Evolutionary conservation across 2,113 vertebrate genomes (phyloP).

Genomic region (Struthidea cinerea): DNA sequence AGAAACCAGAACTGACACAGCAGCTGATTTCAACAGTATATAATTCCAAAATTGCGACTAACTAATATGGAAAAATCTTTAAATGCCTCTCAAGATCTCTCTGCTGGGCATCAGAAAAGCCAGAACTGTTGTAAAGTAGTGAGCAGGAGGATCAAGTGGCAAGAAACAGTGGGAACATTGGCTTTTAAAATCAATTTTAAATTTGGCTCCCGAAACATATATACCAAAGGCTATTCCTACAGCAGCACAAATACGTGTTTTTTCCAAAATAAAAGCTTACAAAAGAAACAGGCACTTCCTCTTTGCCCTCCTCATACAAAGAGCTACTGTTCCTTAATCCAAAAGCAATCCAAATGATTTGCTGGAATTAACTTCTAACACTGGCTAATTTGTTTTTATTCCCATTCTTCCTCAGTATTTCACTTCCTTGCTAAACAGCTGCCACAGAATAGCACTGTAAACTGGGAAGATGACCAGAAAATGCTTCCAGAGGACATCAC

Average conservation of each 20-base stretch:
- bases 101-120: background rate
- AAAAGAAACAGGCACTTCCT: slow-evolving; percentile 41
- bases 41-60: background rate
- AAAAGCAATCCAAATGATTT: slow-evolving; percentile 62
- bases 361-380: slow-evolving; percentile 67
- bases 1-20: background rate
- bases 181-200: background rate
- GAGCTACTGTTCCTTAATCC: slow-evolving; percentile 59
- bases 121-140: background rate
- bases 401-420: slow-evolving; percentile 51
- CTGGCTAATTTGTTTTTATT: slow-evolving; percentile 66
- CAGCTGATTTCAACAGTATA: background rate
- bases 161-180: background rate
- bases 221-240: background rate
- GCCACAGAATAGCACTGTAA: slow-evolving; percentile 49
- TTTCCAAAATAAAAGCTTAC: slow-evolving; percentile 7
- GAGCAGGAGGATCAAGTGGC: background rate
- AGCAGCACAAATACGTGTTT: background rate
- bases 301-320: slow-evolving; percentile 40
- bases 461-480: slow-evolving; percentile 67
- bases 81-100: background rate
- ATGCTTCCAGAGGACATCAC: slow-evolving; percentile 32
- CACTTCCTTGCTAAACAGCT: slow-evolving; percentile 69
- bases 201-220: background rate
- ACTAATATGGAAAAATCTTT: background rate